Evolutionary conservation across 2,888 invertebrate species (phyloP).

Genomic region (Coelogynopora nodosa): DNA sequence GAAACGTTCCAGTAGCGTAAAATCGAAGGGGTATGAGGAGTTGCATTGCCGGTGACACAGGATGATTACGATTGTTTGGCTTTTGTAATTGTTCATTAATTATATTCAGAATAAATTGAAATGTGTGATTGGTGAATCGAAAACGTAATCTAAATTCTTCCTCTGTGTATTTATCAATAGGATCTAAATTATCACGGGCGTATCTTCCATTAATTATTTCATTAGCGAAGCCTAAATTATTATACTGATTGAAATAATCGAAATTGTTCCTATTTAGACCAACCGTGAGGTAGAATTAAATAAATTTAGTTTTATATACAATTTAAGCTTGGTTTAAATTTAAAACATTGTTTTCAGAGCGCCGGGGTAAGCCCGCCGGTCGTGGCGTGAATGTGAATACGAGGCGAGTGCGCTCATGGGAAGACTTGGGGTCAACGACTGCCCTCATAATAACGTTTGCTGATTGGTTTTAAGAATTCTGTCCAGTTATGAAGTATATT

Average conservation of each 20-base stretch:
- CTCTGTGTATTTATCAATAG: not conserved
- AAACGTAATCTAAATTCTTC: not conserved
- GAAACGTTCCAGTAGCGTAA: slow-evolving; percentile 3
- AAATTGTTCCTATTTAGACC: not conserved
- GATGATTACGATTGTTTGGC: not conserved
- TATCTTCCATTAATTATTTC: not conserved
- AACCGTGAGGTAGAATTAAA: not conserved
- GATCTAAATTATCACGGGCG: not conserved
- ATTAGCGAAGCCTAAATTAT: not conserved
- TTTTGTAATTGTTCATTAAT: not conserved
- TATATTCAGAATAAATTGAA: not conserved
- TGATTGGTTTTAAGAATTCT: no score
- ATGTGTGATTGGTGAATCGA: not conserved
- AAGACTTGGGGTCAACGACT: no score
- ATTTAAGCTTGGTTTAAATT: not conserved
- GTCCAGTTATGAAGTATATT: no score
- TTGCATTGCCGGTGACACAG: not conserved
- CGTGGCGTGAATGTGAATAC: no score
- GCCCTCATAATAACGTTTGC: no score
- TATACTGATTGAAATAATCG: not conserved
- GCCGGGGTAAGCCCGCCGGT: no score
- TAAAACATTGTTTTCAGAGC: no score
- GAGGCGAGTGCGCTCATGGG: no score
- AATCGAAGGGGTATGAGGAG: not conserved
- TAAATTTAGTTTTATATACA: not conserved